Conservation (phyloP, 2,797 vertebrate genomes). For the Eospalax fontanierii region DNA sequence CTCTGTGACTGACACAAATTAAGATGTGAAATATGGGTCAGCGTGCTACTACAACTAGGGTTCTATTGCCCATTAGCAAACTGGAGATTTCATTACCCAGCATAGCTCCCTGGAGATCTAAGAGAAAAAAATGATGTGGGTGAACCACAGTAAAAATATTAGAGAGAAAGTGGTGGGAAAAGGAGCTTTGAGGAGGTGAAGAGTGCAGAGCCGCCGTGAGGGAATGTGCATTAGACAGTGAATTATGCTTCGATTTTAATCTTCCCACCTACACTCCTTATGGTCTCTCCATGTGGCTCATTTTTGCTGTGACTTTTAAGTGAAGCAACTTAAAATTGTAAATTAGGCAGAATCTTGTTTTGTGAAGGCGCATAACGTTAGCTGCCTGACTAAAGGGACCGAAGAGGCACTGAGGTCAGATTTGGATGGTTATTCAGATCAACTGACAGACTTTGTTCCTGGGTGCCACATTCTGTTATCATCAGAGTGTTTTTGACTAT, state of each 20-base stretch:
- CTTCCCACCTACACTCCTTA: constrained; percentile 89
- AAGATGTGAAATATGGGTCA: constrained; percentile 80
- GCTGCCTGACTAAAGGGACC: not conserved
- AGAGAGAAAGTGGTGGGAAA: constrained; percentile 81
- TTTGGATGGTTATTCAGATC: not conserved
- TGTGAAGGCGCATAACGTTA: constrained; percentile 32
- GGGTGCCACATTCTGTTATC: fast-evolving
- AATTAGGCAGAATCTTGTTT: constrained; percentile 71
- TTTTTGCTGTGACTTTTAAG: constrained; percentile 85
- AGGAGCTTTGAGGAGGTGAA: constrained; percentile 77
- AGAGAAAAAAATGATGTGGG: constrained; percentile 82
- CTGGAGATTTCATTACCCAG: constrained; percentile 79
- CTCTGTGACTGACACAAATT: constrained; percentile 71
- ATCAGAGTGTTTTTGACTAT: not conserved
- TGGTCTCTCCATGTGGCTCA: constrained; percentile 86
- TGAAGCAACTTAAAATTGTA: constrained; percentile 82
- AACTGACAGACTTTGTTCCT: not conserved
- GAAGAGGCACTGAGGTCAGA: not conserved
- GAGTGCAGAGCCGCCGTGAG: constrained; percentile 55
- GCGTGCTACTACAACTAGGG: constrained; percentile 57
- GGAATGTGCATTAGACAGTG: constrained; percentile 85
- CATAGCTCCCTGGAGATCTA: constrained; percentile 76
- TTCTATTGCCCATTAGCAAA: constrained; percentile 82
- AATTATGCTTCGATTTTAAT: constrained; percentile 87
- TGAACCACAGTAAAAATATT: constrained; percentile 84